Conservation (phyloP, 2,888 invertebrate species). For the Rhabditoides inermis region DNA sequence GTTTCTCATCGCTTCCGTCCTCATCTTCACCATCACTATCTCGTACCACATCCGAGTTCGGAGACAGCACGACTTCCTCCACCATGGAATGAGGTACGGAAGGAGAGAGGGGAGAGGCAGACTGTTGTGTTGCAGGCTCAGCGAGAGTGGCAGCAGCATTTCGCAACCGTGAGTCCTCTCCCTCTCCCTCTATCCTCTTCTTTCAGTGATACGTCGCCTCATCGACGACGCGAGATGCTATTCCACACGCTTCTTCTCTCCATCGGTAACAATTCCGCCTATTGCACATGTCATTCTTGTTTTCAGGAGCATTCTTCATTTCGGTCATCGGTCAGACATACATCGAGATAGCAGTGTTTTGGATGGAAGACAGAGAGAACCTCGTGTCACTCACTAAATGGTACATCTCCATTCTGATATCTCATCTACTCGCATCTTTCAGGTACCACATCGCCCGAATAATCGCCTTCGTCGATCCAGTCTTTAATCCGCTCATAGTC, state of each 20-base stretch:
- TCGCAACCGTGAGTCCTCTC: too few species aligned
- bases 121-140: too few species aligned
- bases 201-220: constrained; percentile 42
- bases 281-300: too few species aligned
- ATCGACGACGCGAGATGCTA: constrained; percentile 43
- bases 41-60: constrained; percentile 43
- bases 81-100: constrained; percentile 25
- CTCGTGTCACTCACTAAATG: constrained; percentile 24
- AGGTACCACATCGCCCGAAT: constrained; percentile 41
- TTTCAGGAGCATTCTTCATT: constrained; percentile 39
- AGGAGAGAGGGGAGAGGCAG: too few species aligned
- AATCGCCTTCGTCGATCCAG: constrained; percentile 45
- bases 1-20: constrained; percentile 41
- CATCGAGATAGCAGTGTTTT: constrained; percentile 50
- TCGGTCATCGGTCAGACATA: constrained; percentile 46
- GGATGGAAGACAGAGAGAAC: constrained; percentile 43
- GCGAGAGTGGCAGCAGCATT: too few species aligned
- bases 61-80: constrained; percentile 40
- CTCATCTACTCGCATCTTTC: background rate
- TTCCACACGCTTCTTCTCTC: constrained; percentile 49
- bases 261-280: too few species aligned
- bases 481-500: constrained; percentile 48
- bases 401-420: constrained; percentile 5
- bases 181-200: too few species aligned
- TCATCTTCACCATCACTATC: constrained; percentile 44